A percentile compares a stretch with the other conserved stretches of the same genome.
Evolutionary conservation across 2,113 vertebrate genomes (phyloP).

Genomic region (Lamprologus callipterus): DNA sequence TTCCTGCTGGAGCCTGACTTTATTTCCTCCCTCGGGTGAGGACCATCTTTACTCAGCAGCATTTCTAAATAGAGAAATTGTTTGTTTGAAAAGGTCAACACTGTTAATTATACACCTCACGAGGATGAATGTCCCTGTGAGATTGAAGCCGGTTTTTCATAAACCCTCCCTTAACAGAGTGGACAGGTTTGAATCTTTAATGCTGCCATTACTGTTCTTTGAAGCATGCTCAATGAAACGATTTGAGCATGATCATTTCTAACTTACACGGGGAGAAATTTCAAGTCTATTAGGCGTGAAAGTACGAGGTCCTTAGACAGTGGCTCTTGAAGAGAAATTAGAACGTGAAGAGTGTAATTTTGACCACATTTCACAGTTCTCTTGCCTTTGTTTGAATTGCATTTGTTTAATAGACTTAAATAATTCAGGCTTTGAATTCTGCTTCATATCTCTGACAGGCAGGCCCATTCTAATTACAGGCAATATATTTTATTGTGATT

Average conservation of each 20-base stretch:
- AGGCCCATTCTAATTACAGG: slow-evolving; percentile 60
- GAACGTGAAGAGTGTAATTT: slow-evolving; percentile 34
- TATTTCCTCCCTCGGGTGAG: neutral
- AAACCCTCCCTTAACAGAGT: slow-evolving; percentile 16
- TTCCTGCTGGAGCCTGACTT: neutral
- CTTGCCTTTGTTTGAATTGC: slow-evolving; percentile 54
- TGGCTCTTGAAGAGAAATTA: slow-evolving; percentile 34
- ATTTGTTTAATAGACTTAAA: slow-evolving; percentile 60
- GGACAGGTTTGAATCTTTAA: slow-evolving; percentile 45
- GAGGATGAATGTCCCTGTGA: slow-evolving; percentile 32
- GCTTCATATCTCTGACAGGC: slow-evolving; percentile 59
- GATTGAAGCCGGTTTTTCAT: slow-evolving; percentile 13
- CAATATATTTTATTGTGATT: slow-evolving; percentile 60
- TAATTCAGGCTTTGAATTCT: slow-evolving; percentile 60
- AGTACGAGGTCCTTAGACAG: slow-evolving; percentile 3
- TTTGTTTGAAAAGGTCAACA: slow-evolving; percentile 46
- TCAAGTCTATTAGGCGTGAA: slow-evolving; percentile 33
- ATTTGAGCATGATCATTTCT: slow-evolving; percentile 15
- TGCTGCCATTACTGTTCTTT: slow-evolving; percentile 38
- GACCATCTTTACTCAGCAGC: slow-evolving; percentile 13
- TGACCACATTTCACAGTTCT: slow-evolving; percentile 41
- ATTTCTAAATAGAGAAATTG: slow-evolving; percentile 42
- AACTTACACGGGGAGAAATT: slow-evolving; percentile 6
- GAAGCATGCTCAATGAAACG: slow-evolving; percentile 24
- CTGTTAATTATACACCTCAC: slow-evolving; percentile 54